These are phyloP conservation scores for Caligus rogercresseyi DNA, from an alignment of 1,140 invertebrate species.

Conservation along the genomic window DNA sequence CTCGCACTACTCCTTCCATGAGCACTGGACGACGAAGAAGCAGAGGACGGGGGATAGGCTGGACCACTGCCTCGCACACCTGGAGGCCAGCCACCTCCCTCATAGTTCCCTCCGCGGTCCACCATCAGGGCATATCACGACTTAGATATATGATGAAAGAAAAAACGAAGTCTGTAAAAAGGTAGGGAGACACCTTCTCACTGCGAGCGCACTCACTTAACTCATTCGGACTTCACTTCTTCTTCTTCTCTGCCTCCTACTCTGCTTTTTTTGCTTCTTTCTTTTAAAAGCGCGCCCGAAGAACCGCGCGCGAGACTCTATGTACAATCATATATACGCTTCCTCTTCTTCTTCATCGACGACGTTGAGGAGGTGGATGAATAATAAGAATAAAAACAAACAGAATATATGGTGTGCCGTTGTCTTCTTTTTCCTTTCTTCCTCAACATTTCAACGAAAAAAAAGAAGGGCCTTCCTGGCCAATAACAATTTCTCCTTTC, in stretches of 20 bases:
- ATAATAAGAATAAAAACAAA: too few species aligned
- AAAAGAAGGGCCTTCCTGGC: background rate
- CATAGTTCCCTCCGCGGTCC: background rate
- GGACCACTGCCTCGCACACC: background rate
- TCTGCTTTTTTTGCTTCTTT: background rate
- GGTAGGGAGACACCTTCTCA: background rate
- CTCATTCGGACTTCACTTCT: background rate
- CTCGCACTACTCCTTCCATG: too few species aligned
- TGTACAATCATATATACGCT: background rate
- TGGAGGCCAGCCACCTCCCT: background rate
- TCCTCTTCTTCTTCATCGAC: background rate
- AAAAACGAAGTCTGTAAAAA: background rate
- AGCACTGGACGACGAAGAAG: too few species aligned
- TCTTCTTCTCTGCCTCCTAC: background rate
- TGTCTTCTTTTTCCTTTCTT: background rate
- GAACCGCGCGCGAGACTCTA: background rate
- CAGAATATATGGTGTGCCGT: too few species aligned
- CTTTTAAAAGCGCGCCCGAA: background rate
- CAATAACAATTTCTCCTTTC: background rate
- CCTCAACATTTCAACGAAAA: background rate
- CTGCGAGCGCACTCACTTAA: background rate
- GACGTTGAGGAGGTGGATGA: too few species aligned
- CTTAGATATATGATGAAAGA: background rate
- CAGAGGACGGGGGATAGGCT: too few species aligned
- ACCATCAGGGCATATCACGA: background rate